Base-by-base conservation (phyloP, 1,140 invertebrate genomes). In the Dendroctonus valens region DNA sequence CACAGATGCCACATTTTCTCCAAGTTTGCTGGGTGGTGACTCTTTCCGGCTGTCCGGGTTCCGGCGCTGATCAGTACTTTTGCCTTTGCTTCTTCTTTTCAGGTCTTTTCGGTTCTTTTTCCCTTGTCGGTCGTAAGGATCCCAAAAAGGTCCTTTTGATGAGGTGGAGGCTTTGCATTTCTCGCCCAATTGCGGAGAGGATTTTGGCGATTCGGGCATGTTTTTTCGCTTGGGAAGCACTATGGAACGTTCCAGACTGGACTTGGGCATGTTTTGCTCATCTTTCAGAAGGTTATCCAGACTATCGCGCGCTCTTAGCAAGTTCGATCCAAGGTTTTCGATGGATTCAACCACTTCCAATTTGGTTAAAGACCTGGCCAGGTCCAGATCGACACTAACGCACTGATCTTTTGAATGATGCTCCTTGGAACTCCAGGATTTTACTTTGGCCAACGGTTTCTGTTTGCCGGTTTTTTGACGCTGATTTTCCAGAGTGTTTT, bases 361-460 rank as follows among this genome's bases (percentile, higher is more conserved):
- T 46, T 41, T 53, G 40, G 41, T 67, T 39, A 61, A 15, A 9
- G 55, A 50, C 48, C 65, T 66, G 0, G 60, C 60, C 26, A 65
- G 14, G 41, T 61, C 59, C 38, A 62, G 48, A 50, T 69, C 65
- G 12, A 68, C 48, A 50, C 52, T 60, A 5, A 39, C 46, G 6
- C 2, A 11, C 38, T 59, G 40, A 14, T 65, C 60, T 59, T 63
- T 48, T 14, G 42, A 37, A 26, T 69, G 48, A 11, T 64, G 58
- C n/a, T 72, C 62, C 11, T 67, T 52, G 14, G 48, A 67, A 63
- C 70, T 72, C 68, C 65, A 72, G 14, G 70, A 72, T 68, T 66
- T 64, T 6, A 69, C 68, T 58, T 68, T 70, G 6, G 40, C 54
- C 3, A 69, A 53, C 5, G 62, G 51, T 70, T 70, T 69, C 7